Percentiles rank a stretch among this genome's conserved stretches.
phyloP scores from a whole-genome alignment of 2,797 vertebrate species.

The Sternarchorhynchus goeldii region DNA sequence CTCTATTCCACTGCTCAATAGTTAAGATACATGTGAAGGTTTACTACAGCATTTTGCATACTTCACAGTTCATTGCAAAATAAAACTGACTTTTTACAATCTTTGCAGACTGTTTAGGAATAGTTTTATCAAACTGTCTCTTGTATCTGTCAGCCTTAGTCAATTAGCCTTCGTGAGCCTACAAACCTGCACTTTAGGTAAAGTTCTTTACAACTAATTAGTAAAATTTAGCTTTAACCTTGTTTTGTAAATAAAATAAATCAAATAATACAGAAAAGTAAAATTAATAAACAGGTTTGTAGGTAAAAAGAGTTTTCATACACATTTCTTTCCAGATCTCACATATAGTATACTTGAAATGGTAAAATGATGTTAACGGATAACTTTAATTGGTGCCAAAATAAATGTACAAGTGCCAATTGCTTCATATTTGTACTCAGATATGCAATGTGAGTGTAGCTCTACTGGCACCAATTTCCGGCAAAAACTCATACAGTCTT shows the following conservation, averaged over 20 bases:
- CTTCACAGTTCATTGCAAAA: too few relatives aligned
- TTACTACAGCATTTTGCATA: too few relatives aligned
- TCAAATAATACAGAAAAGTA: background rate
- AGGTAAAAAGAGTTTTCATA: background rate
- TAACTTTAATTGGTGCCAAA: slow-evolving; percentile 8
- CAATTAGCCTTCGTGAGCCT: too few relatives aligned
- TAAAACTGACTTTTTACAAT: too few relatives aligned
- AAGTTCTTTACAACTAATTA: too few relatives aligned
- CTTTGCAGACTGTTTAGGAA: too few relatives aligned
- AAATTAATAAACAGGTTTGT: too few relatives aligned
- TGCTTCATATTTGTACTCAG: background rate
- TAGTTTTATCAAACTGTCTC: too few relatives aligned
- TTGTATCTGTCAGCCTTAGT: too few relatives aligned
- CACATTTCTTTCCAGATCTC: background rate
- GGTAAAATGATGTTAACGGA: background rate
- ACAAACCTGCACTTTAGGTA: too few relatives aligned
- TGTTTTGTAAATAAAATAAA: background rate
- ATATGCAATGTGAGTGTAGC: background rate
- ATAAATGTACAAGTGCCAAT: background rate
- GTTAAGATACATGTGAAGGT: background rate
- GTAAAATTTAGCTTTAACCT: too few relatives aligned
- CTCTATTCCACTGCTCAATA: background rate
- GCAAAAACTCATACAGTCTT: background rate
- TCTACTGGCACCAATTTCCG: background rate
- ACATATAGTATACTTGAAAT: background rate